Base-by-base conservation (phyloP, 2,888 invertebrate genomes). In the Myathropa florea region DNA sequence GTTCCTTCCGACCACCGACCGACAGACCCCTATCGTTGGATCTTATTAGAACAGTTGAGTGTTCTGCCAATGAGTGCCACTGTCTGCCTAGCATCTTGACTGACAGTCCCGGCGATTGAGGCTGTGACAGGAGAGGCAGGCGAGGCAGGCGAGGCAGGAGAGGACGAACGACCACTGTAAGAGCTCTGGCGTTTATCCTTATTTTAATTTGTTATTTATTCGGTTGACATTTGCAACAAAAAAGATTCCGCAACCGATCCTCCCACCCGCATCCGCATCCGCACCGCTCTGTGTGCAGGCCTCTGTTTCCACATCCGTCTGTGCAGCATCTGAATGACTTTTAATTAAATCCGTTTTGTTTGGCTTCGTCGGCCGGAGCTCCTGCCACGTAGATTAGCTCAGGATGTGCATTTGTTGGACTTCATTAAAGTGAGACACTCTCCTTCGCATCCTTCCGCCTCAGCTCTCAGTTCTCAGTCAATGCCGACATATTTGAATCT, bases 311-410 rank as follows among this genome's bases (percentile, higher is more conserved):
- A 30, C 63, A 64, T 55, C 55, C 36, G 36, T 61, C 57, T 68
- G n/a, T n/a, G 26, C 24, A 30, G 28, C 61, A 60, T 71, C 26
- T 64, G 72, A 77, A 85, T 73, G 78, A 57, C 60, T 78, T 82
- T 86, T 86, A 86, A 86, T 86, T 86, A 86, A 82, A 82, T 86
- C 68, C 73, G 59, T 63, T 85, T 85, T 86, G 73, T 64, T 78
- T 78, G 82, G 82, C 83, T 86, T 86, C 85, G 33, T 65, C 65
- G 72, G 18, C 71, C 59, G 55, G 26, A 33, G 65, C 26, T 80
- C 23, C 57, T 7, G 65, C 53, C 39, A 77, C 57, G 33, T 68
- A 82, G 73, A 78, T 85, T 81, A 73, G 61, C 65, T 57, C 4
- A 59, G 60, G 65, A 70, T 64, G 73, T 86, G 85, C 85, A 78